Evolutionary conservation across 2,888 invertebrate species (phyloP).

Genomic region (Brachyopa scutellaris): DNA sequence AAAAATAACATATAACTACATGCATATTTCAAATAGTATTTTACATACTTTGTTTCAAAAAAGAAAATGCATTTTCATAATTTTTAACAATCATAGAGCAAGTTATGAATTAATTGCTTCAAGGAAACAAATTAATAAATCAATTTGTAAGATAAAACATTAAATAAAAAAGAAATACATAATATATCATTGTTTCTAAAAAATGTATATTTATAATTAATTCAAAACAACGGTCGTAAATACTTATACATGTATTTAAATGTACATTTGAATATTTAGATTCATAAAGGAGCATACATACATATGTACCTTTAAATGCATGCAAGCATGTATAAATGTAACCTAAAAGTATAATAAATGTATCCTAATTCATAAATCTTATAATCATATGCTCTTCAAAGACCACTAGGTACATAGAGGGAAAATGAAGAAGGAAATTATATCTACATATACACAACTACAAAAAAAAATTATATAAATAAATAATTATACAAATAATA

Average conservation of each 20-base stretch:
- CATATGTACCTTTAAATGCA: background rate
- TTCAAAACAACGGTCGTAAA: background rate
- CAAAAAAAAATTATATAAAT: slow-evolving; percentile 53
- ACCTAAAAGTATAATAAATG: background rate
- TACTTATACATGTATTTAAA: too few relatives aligned
- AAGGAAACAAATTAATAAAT: background rate
- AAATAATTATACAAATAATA: slow-evolving; percentile 33
- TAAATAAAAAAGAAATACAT: background rate
- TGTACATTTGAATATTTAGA: too few relatives aligned
- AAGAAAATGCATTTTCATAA: background rate
- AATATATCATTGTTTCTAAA: slow-evolving; percentile 19
- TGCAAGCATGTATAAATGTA: background rate
- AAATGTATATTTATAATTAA: background rate
- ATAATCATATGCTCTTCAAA: background rate
- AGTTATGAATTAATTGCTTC: background rate
- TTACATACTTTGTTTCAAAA: slow-evolving; percentile 8
- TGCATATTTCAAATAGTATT: slow-evolving; percentile 2
- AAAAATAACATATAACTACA: background rate
- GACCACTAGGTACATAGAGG: background rate
- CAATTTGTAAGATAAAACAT: slow-evolving; percentile 14
- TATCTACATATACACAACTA: slow-evolving; percentile 5
- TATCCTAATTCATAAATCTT: background rate
- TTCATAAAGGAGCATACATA: background rate
- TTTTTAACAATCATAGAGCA: background rate
- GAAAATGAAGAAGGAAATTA: background rate